Evolutionary conservation across 2,113 vertebrate genomes (phyloP).

Genomic region (Formicarius rufipectus): DNA sequence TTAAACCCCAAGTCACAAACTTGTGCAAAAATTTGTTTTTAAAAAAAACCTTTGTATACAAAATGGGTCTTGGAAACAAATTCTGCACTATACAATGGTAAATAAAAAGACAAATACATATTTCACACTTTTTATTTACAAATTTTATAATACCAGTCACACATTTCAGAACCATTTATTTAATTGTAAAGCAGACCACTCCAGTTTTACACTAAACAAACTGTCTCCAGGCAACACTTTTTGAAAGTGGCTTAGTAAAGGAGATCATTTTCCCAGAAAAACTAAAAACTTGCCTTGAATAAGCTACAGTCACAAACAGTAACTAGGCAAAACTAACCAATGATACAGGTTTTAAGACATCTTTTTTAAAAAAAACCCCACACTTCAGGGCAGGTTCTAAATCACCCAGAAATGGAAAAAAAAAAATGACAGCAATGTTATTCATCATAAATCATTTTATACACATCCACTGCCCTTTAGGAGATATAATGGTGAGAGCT

Average conservation of each 20-base stretch:
- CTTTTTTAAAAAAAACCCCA: constrained; percentile 19
- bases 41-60: constrained; percentile 59
- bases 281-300: constrained; percentile 70
- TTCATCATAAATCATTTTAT: constrained; percentile 47
- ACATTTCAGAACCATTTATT: constrained; percentile 92
- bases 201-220: constrained; percentile 83
- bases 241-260: constrained; percentile 79
- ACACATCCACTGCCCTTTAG: constrained; percentile 54
- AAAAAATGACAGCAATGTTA: constrained; percentile 65
- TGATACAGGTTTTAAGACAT: constrained; percentile 75
- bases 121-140: constrained; percentile 99
- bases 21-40: constrained; percentile 69
- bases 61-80: constrained; percentile 75
- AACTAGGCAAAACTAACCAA: constrained; percentile 75
- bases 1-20: constrained; percentile 70
- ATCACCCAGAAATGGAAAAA: constrained; percentile 58
- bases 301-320: constrained; percentile 70
- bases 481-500: constrained; percentile 66
- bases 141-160: constrained; percentile 92
- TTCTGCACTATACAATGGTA: constrained; percentile 89
- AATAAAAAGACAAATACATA: constrained; percentile 99
- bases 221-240: constrained; percentile 79
- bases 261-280: constrained; percentile 78
- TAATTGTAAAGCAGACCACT: constrained; percentile 78
- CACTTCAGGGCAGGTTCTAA: constrained; percentile 68